phyloP scores from a whole-genome alignment of 2,888 invertebrate species.

The Tenthredo distinguenda region DNA sequence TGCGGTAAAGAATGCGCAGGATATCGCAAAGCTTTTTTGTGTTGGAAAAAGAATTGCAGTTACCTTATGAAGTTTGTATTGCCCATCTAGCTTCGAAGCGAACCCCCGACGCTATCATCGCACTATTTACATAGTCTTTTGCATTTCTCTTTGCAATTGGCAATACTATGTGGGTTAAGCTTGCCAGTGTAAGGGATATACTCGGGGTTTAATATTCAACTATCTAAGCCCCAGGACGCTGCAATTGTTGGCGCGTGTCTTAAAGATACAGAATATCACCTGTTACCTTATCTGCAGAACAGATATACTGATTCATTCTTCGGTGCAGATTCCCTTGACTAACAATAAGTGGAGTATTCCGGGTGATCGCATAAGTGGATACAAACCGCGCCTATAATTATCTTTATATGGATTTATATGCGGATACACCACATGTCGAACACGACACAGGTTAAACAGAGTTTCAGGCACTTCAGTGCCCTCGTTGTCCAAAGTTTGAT shows the following conservation, averaged over 20 bases:
- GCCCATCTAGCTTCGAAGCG: neutral
- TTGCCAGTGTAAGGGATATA: neutral
- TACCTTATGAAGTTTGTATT: neutral
- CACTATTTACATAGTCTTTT: neutral
- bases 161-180: conserved; percentile 15
- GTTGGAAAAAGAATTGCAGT: conserved; percentile 8
- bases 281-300: neutral
- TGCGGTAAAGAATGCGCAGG: neutral
- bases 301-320: neutral
- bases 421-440: neutral
- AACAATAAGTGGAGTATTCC: neutral
- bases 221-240: neutral
- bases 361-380: neutral
- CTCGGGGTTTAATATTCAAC: conserved; percentile 16
- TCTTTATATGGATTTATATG: neutral
- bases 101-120: conserved; percentile 1
- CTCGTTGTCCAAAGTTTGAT: conserved; percentile 31
- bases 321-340: neutral
- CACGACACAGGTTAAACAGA: neutral
- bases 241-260: neutral
- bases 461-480: neutral
- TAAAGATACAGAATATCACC: neutral
- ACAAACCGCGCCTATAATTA: neutral
- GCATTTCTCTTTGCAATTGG: neutral
- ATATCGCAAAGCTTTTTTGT: conserved; percentile 14